Percentiles rank a stretch among this genome's conserved stretches.
phyloP scores from a whole-genome alignment of 2,113 vertebrate genomes.

The Empidonax traillii region DNA sequence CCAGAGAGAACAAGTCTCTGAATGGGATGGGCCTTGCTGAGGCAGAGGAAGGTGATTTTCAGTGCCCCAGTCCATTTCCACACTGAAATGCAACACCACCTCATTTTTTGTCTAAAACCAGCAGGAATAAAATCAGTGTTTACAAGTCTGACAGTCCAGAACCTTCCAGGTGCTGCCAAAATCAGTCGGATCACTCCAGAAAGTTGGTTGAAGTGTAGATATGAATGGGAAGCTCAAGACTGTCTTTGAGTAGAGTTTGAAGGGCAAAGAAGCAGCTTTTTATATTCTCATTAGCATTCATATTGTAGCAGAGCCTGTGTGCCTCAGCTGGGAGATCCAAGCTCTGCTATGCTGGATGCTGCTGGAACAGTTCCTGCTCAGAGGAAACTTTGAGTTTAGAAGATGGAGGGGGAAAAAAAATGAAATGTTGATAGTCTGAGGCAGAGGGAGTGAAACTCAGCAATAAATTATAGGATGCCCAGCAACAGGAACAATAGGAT shows the following conservation, averaged over 20 bases:
- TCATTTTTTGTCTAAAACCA: neutral
- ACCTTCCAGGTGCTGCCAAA: neutral
- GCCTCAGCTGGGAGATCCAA: neutral
- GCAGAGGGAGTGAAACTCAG: neutral
- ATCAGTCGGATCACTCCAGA: neutral
- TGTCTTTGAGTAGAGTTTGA: neutral
- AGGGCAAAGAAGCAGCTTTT: neutral
- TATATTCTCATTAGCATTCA: neutral
- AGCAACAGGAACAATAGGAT: conserved; percentile 1
- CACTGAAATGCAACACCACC: neutral
- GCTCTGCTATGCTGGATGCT: neutral
- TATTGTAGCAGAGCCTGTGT: neutral
- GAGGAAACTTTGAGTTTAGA: neutral
- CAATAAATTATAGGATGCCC: neutral
- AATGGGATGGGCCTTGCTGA: neutral
- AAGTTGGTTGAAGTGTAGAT: neutral
- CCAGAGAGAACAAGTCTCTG: neutral
- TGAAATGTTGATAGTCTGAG: neutral
- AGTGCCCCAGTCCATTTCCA: neutral
- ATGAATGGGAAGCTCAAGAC: neutral
- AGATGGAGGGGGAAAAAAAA: neutral
- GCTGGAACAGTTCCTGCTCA: neutral
- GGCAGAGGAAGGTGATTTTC: neutral
- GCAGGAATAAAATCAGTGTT: neutral
- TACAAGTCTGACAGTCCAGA: neutral